A percentile compares a stretch with the other conserved stretches of the same genome.
phyloP scores from a whole-genome alignment of 2,113 vertebrate species.

The Carettochelys insculpta region DNA sequence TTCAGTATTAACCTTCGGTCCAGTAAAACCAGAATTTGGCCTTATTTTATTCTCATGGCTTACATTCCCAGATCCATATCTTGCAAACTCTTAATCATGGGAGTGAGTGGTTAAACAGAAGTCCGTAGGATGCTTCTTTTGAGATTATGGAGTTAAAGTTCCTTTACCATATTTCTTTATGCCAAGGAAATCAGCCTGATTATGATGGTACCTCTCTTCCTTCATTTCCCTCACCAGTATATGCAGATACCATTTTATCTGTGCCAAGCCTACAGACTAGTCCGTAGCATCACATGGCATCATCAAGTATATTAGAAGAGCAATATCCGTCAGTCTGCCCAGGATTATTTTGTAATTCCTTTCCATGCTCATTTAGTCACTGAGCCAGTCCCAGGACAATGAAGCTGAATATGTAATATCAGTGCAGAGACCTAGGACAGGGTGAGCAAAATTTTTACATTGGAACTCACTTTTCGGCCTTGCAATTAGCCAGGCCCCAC shows the following conservation, averaged over 20 bases:
- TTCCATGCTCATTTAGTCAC: background rate
- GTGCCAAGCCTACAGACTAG: background rate
- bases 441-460: too few relatives aligned
- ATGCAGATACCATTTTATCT: rapidly evolving
- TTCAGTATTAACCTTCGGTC: rapidly evolving
- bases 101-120: background rate
- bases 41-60: rapidly evolving
- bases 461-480: too few relatives aligned
- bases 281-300: background rate
- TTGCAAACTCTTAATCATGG: background rate
- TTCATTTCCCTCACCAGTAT: background rate
- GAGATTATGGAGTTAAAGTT: background rate
- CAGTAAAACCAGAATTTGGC: background rate
- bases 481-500: too few relatives aligned
- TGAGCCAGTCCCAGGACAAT: background rate
- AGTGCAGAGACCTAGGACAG: background rate
- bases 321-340: background rate
- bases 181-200: background rate
- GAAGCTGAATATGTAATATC: background rate
- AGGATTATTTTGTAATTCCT: background rate
- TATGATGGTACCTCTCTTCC: background rate
- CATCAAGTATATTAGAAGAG: background rate
- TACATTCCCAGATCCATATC: background rate
- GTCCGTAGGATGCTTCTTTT: background rate
- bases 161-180: rapidly evolving